These are phyloP conservation scores for Lottia scabra DNA, from an alignment of 2,888 invertebrate species.

Conservation along the genomic window DNA sequence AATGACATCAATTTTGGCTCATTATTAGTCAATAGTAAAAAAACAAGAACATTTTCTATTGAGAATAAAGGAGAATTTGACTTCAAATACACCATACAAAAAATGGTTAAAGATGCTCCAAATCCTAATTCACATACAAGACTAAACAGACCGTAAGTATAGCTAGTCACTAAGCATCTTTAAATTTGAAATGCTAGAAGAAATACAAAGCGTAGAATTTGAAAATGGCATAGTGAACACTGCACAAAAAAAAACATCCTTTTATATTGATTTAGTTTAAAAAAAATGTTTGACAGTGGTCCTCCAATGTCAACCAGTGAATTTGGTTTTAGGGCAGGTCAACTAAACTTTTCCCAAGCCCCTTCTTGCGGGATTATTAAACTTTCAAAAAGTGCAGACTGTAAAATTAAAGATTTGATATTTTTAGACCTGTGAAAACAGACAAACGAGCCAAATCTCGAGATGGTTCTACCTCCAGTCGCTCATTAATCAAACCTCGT, in stretches of 20 bases:
- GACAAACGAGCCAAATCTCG: slow-evolving; percentile 62
- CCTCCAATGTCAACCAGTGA: too few species aligned
- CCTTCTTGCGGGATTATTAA: too few species aligned
- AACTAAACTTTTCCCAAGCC: too few species aligned
- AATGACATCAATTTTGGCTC: slow-evolving; percentile 69
- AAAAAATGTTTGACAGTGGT: too few species aligned
- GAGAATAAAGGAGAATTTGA: slow-evolving; percentile 70
- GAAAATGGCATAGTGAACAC: too few species aligned
- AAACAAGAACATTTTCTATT: slow-evolving; percentile 65
- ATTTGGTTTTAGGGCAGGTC: too few species aligned
- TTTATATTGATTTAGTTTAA: too few species aligned
- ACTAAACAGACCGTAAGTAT: slow-evolving; percentile 54
- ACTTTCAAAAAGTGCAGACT: too few species aligned
- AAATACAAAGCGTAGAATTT: too few species aligned
- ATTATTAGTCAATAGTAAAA: slow-evolving; percentile 66
- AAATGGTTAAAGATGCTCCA: slow-evolving; percentile 55
- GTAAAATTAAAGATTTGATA: not conserved
- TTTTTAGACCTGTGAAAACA: slow-evolving; percentile 55
- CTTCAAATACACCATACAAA: slow-evolving; percentile 68
- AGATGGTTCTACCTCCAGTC: slow-evolving; percentile 65
- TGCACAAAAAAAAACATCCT: too few species aligned
- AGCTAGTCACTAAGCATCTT: too few species aligned
- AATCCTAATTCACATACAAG: slow-evolving; percentile 33
- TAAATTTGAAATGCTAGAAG: too few species aligned
- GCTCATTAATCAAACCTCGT: slow-evolving; percentile 56